Conservation (phyloP, 2,113 vertebrate genomes). For the Chelonoidis abingdonii region DNA sequence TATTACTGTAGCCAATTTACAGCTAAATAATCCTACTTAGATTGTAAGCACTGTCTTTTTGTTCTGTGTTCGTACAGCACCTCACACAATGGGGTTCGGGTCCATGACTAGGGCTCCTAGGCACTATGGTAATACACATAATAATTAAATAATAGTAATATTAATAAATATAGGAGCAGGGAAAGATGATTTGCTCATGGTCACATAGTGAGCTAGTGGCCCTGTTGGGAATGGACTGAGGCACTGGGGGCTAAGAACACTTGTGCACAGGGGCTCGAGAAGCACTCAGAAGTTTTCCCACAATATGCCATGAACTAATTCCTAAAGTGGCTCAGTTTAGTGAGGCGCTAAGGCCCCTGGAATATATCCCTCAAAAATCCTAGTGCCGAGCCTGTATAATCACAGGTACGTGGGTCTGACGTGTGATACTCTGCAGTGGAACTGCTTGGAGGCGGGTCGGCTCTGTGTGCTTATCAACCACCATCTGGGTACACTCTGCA, state of each 20-base stretch:
- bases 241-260: background rate
- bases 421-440: background rate
- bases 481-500: background rate
- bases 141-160: background rate
- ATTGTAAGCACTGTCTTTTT: background rate
- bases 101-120: background rate
- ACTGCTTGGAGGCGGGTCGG: background rate
- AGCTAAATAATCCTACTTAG: background rate
- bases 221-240: background rate
- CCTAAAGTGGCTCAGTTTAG: background rate
- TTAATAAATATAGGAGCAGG: background rate
- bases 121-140: background rate
- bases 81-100: background rate
- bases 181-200: background rate
- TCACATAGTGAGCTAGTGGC: background rate
- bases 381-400: background rate
- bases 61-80: background rate
- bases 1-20: background rate
- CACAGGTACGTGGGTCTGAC: background rate
- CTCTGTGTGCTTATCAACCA: background rate
- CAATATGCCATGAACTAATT: background rate
- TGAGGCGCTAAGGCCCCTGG: background rate
- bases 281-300: background rate
- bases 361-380: background rate
- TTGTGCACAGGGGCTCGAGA: background rate